Base-by-base conservation (phyloP, 2,113 vertebrate species). In the Cyanoderma ruficeps region DNA sequence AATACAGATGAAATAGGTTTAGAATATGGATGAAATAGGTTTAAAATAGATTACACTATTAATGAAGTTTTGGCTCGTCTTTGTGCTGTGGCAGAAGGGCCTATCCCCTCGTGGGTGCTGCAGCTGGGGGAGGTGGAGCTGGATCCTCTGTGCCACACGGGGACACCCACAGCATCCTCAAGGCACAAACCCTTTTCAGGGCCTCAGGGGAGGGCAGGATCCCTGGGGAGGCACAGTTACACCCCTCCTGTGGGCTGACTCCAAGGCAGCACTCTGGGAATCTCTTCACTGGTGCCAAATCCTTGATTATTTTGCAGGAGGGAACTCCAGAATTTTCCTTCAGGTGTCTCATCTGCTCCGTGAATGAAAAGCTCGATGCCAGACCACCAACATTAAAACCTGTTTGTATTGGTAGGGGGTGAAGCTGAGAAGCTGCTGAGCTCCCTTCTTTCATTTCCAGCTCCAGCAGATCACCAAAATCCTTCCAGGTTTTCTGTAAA, bases 21-120 rank as follows among this genome's bases (percentile, higher is more conserved):
- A 18, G 15, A 24, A 24, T 15, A 27, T 2, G 31, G 30, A 27
- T 41, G 1, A 86, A 47, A 33, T 6, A 31, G 15, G 7, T 68
- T 60, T 44, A 28, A 27, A 65, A 21, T 6, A 31, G 30, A 6
- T 69, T 4, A 17, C 9, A 1, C 15, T n/a, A 1, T 2, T 18
- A 33, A 19, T 46, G 55, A 35, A 15, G 11, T 37, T 23, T 25
- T 47, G 28, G 13, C 19, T 10, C 23, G 41, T 87, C 20, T 47
- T 47, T 21, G 15, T 47, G 7, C 46, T 3, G 0, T 33, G 57
- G 61, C 37, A 57, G 37, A 6, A 13, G 47, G 11, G 7, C 5
- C n/a, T 9, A 1, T 33, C 35, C 11, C 0, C 33, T 23, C 1
- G 0, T 6, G 37, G 52, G 52, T 25, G 5, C 11, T 5, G 55